Percentiles rank a stretch among this genome's conserved stretches.
These are phyloP conservation scores for Synanthedon tipuliformis DNA, from an alignment of 2,888 invertebrate genomes.

Conservation along the genomic window DNA sequence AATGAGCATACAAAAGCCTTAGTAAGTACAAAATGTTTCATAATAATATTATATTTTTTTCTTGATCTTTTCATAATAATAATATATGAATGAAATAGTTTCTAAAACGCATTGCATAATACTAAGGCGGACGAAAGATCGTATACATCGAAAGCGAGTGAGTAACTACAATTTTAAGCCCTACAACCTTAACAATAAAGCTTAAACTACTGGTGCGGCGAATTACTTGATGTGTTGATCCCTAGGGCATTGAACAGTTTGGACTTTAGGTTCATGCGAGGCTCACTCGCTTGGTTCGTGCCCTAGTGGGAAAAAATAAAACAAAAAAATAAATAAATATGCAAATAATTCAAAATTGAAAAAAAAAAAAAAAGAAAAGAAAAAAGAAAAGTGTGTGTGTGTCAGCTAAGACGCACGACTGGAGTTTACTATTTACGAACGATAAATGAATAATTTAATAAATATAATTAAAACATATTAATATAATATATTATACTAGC, in stretches of 20 bases:
- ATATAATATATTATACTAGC: too few relatives aligned
- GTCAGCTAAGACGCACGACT: too few relatives aligned
- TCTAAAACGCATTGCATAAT: neutral
- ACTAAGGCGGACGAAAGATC: slow-evolving; percentile 14
- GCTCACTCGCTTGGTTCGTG: slow-evolving; percentile 76
- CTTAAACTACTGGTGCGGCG: slow-evolving; percentile 51
- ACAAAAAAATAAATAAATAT: slow-evolving; percentile 45
- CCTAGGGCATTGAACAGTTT: slow-evolving; percentile 89
- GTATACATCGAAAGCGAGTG: slow-evolving; percentile 25
- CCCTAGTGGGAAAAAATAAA: slow-evolving; percentile 70
- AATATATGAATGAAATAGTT: neutral
- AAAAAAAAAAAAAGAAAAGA: neutral
- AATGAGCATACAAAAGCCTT: neutral
- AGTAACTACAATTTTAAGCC: slow-evolving; percentile 14
- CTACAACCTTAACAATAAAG: slow-evolving; percentile 19
- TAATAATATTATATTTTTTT: neutral
- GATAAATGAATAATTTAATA: too few relatives aligned
- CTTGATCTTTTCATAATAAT: too few relatives aligned
- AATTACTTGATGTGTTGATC: slow-evolving; percentile 74
- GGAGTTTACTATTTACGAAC: too few relatives aligned
- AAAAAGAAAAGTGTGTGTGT: neutral
- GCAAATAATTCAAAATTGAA: slow-evolving; percentile 28
- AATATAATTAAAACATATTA: too few relatives aligned
- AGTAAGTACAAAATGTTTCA: neutral
- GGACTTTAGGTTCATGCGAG: slow-evolving; percentile 83